Evolutionary conservation across 2,797 vertebrate genomes (phyloP).

Genomic region (Cottoperca gobio): DNA sequence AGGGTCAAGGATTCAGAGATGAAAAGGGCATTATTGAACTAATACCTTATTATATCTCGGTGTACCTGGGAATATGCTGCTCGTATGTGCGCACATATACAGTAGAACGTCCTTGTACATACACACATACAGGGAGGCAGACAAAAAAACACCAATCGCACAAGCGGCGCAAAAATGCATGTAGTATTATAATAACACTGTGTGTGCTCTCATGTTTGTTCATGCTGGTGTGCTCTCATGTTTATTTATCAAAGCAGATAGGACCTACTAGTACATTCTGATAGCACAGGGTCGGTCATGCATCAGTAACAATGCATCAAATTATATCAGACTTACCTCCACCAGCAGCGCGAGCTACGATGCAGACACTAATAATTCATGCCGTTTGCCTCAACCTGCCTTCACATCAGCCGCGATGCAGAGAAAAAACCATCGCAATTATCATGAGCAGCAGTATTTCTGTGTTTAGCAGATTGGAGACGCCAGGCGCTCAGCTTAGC

Average conservation of each 20-base stretch:
- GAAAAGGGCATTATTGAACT: slow-evolving; percentile 37
- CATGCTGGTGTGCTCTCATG: slow-evolving; percentile 59
- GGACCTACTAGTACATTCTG: slow-evolving; percentile 52
- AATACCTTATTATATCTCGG: slow-evolving; percentile 42
- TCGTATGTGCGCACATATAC: background rate
- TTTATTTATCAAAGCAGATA: slow-evolving; percentile 68
- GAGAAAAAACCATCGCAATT: slow-evolving; percentile 61
- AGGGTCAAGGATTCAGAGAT: slow-evolving; percentile 56
- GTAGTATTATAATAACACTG: slow-evolving; percentile 47
- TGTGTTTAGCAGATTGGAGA: slow-evolving; percentile 71
- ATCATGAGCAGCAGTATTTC: slow-evolving; percentile 65
- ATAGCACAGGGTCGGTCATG: slow-evolving; percentile 60
- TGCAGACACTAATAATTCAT: slow-evolving; percentile 67
- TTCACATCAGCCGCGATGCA: slow-evolving; percentile 50
- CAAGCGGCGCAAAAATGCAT: slow-evolving; percentile 30
- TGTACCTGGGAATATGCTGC: background rate
- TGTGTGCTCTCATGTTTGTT: slow-evolving; percentile 38
- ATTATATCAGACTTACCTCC: slow-evolving; percentile 72
- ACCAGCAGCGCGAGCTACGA: slow-evolving; percentile 43
- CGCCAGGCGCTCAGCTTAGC: slow-evolving; percentile 66
- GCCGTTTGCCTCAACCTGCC: slow-evolving; percentile 54
- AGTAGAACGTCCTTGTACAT: background rate
- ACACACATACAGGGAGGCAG: background rate
- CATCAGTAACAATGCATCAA: slow-evolving; percentile 73
- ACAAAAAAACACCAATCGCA: background rate